These are phyloP conservation scores for Candoia aspera DNA, from an alignment of 2,113 vertebrate species.

Conservation along the genomic window DNA sequence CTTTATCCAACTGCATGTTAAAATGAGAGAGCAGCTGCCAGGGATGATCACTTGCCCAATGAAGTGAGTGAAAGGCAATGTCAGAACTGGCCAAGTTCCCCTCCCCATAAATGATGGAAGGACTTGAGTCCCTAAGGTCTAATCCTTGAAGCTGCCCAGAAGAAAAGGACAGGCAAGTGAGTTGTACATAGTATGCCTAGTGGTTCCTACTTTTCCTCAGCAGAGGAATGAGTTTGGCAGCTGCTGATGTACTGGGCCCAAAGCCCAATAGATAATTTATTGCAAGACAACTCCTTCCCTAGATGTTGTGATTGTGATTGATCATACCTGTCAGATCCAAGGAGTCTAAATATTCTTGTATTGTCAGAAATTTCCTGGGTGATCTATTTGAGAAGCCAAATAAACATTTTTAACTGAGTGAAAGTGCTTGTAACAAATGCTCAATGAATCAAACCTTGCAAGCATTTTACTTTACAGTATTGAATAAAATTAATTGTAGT, in stretches of 20 bases:
- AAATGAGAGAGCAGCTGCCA: not conserved
- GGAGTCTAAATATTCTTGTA: constrained; percentile 95
- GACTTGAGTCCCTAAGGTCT: not conserved
- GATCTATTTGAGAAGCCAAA: constrained; percentile 76
- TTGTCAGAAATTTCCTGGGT: constrained; percentile 98
- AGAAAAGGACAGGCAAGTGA: not conserved
- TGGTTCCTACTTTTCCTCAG: not conserved
- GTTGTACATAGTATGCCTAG: not conserved
- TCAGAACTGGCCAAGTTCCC: not conserved
- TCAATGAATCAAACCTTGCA: not conserved
- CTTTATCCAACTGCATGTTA: not conserved
- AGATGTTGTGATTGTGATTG: not conserved
- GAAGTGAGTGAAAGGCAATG: not conserved
- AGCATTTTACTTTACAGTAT: not conserved
- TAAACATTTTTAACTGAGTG: not conserved
- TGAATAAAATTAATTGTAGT: not conserved
- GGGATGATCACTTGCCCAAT: not conserved
- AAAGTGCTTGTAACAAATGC: not conserved
- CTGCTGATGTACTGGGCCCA: not conserved
- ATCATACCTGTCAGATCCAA: constrained; percentile 96
- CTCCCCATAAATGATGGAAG: not conserved
- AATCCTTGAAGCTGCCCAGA: not conserved
- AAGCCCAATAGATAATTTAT: not conserved
- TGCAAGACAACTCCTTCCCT: not conserved
- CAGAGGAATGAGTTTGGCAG: not conserved